Percentiles rank a stretch among this genome's conserved stretches.
These are phyloP conservation scores for Pangasianodon gigas DNA, from an alignment of 2,113 vertebrate genomes.

Conservation along the genomic window DNA sequence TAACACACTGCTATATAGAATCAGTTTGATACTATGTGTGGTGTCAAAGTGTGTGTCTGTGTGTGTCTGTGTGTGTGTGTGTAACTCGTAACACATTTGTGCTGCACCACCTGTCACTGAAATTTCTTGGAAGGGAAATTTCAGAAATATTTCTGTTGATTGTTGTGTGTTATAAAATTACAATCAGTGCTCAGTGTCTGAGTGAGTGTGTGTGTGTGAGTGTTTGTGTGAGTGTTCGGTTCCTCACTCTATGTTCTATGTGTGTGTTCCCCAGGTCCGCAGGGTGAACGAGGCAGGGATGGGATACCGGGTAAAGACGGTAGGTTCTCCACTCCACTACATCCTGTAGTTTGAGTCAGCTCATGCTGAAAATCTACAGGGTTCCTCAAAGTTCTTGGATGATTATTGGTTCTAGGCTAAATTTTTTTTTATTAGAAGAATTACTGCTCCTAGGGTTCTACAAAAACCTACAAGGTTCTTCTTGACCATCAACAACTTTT, in stretches of 20 bases:
- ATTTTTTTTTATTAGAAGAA: not conserved
- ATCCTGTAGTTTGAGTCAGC: not conserved
- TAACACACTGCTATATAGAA: not conserved
- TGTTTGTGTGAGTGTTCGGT: not conserved
- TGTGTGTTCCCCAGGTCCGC: constrained; percentile 67
- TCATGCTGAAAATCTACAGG: not conserved
- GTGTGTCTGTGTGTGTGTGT: not conserved
- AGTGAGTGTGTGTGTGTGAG: not conserved
- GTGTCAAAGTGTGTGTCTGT: not conserved
- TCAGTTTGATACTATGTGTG: not conserved
- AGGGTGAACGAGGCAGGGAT: constrained; percentile 73
- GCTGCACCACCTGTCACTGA: not conserved
- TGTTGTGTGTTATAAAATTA: not conserved
- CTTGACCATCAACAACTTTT: not conserved
- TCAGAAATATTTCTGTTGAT: not conserved
- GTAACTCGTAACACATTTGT: not conserved
- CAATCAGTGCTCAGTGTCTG: not conserved
- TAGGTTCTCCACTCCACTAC: constrained; percentile 48
- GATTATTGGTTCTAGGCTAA: not conserved
- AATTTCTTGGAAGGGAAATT: not conserved
- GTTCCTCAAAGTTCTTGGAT: not conserved
- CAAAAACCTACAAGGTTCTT: not conserved
- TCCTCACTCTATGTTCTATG: not conserved
- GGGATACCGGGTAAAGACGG: constrained; percentile 73
- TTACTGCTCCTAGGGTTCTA: not conserved